Percentiles rank a stretch among this genome's conserved stretches.
These are phyloP conservation scores for Porphyrio hochstetteri DNA, from an alignment of 2,113 vertebrate genomes.

Conservation along the genomic window DNA sequence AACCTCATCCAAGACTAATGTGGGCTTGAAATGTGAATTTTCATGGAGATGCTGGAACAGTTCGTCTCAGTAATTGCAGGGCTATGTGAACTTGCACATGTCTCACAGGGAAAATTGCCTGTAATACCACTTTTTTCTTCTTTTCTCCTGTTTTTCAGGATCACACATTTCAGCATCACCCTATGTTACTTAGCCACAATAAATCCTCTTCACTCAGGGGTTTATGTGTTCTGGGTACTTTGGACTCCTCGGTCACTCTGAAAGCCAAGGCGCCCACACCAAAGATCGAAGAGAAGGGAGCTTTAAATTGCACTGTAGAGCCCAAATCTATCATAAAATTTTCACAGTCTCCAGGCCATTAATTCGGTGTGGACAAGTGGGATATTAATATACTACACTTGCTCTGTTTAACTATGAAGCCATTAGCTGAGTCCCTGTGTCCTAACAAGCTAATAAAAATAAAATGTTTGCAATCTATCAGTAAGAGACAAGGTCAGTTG, in stretches of 20 bases:
- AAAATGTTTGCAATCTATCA: neutral
- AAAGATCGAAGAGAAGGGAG: neutral
- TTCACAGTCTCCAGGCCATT: neutral
- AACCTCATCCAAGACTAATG: neutral
- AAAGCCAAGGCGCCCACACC: neutral
- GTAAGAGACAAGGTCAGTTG: slow-evolving; percentile 13
- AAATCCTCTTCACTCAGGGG: neutral
- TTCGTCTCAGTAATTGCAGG: neutral
- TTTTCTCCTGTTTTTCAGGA: neutral
- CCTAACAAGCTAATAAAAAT: slow-evolving; percentile 46
- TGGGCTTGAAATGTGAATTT: neutral
- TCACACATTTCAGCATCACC: neutral
- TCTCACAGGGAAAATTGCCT: neutral
- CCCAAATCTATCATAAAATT: slow-evolving; percentile 1
- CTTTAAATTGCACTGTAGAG: neutral
- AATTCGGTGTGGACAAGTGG: slow-evolving; percentile 11
- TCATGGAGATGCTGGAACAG: neutral
- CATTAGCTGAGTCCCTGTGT: neutral
- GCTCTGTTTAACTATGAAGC: slow-evolving; percentile 9
- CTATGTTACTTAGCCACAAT: neutral
- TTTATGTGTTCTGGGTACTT: neutral
- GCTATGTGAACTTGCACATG: neutral
- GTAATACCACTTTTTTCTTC: neutral
- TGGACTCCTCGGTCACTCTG: neutral
- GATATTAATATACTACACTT: slow-evolving; percentile 29